Conservation (phyloP, 2,113 vertebrate species). For the Theristicus caerulescens region DNA sequence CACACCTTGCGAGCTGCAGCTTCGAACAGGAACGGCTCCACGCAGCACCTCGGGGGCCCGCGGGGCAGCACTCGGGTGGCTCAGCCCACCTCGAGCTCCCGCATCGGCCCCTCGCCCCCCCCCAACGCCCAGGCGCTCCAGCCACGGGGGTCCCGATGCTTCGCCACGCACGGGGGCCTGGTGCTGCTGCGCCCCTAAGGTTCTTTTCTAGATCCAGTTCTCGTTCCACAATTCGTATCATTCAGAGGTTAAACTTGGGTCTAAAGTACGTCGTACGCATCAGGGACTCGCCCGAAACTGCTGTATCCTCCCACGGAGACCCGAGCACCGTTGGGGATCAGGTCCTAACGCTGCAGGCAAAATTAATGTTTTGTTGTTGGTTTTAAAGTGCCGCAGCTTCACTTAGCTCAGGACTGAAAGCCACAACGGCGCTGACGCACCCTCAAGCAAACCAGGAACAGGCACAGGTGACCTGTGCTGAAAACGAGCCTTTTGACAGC, state of each 20-base stretch:
- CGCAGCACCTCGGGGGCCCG: too few relatives aligned
- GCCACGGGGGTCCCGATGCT: background rate
- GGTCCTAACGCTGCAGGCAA: background rate
- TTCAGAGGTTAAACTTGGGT: background rate
- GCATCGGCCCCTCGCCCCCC: accelerated
- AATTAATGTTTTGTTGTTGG: background rate
- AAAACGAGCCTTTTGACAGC: background rate
- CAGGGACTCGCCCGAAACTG: accelerated
- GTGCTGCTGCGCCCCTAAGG: background rate
- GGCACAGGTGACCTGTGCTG: background rate
- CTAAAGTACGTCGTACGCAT: accelerated
- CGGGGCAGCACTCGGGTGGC: accelerated
- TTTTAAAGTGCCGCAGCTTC: background rate
- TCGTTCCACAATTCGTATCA: accelerated
- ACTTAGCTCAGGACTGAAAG: background rate
- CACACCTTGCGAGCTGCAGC: background rate
- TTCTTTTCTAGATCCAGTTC: background rate
- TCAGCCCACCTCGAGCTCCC: background rate
- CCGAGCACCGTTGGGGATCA: background rate
- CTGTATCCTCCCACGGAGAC: accelerated
- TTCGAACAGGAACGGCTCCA: background rate
- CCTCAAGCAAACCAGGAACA: background rate
- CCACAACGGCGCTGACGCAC: background rate
- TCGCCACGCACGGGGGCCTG: too few relatives aligned
- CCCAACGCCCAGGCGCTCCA: accelerated